Base-by-base conservation (phyloP, 1,140 invertebrate genomes). In the Sinonovacula constricta region DNA sequence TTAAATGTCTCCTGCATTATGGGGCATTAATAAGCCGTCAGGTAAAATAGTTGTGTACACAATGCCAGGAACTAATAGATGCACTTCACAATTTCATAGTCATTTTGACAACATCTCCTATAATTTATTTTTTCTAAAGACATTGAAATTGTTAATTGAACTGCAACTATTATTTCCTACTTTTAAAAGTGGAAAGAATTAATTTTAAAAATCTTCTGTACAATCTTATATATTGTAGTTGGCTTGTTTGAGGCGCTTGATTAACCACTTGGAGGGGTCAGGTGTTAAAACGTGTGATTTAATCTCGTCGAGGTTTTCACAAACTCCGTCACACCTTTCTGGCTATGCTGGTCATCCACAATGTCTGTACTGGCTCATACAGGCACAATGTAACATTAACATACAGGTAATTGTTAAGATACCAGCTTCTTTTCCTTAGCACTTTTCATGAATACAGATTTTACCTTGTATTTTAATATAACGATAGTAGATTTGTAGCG, bases 311-410 rank as follows among this genome's bases (percentile, higher is more conserved):
- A 79, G 65, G 45, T 87, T 84, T 70, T 79, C 71, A 39, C 84
- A 86, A 68, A 86, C 85, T 51, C 81, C 87, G 15, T 65, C 76
- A 28, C 88, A 90, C 74, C 88, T 22, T 81, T 84, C 28, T 30
- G 82, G 85, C 14, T 81, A 79, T 76, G 82, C 71, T 49, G 87
- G 86, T 30, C 87, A 89, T 30, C 83, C 88, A 28, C 83, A 85
- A 28, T 87, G 86, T 76, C 74, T 87, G 57, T 85, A 85, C 59
- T 89, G 88, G 87, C 77, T 90, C 22, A 33, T 87, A 33, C 83
- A 87, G 75, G 80, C 83, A 30, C 63, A 67, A 14, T 76, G 79
- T 72, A 74, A 78, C 69, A 24, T 80, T 54, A 59, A 65, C 53
- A 54, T 62, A 54, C 84, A 87, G 85, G 87, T 88, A 86, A 81